Base-by-base conservation (phyloP, 2,797 vertebrate genomes). In the Coracias cyanogaster region DNA sequence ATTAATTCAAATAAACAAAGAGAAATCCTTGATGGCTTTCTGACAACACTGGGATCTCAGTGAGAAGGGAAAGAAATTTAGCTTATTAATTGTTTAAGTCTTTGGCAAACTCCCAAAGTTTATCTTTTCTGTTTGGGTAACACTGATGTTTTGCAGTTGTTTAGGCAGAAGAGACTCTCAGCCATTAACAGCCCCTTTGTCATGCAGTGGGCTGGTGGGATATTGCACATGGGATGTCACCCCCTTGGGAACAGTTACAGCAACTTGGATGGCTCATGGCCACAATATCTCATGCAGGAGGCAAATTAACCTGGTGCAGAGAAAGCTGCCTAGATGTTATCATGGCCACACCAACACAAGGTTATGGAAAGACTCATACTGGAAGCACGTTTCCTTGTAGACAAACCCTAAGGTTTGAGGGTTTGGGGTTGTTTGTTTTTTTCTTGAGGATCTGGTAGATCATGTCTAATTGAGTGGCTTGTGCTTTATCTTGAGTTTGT, bases 1-100 rank as follows among this genome's bases (percentile, higher is more conserved):
- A 98, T 97, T 97, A 96, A 95, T 72, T 90, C 70, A 67, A 85
- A 64, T 93, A 96, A 97, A 96, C 85, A 94, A 72, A 95, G 89
- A 94, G 25, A 80, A 94, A 78, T 76, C 46, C 54, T 88, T 83
- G 78, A 91, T 89, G 67, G 35, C 67, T 61, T 86, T 87, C 48
- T 94, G 91, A 95, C 86, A 93, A 81, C 76, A 79, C 46, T 49
- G 57, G 80, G 85, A 70, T 90, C 82, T 94, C 90, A 82, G 54
- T 29, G 69, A 82, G 57, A 46, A 78, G 12, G 6, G 61, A 72
- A 88, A 82, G 84, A 96, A 93, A 60, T 82, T 55, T 86, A 90
- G 74, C 49, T 97, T 96, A 94, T 94, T 97, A 96, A 97, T 95
- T 90, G 69, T 85, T 90, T 96, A 97, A 95, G 86, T 89, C 76